These are phyloP conservation scores for Caenorhabditis sulstoni DNA, from an alignment of 2,888 invertebrate species.

Conservation along the genomic window DNA sequence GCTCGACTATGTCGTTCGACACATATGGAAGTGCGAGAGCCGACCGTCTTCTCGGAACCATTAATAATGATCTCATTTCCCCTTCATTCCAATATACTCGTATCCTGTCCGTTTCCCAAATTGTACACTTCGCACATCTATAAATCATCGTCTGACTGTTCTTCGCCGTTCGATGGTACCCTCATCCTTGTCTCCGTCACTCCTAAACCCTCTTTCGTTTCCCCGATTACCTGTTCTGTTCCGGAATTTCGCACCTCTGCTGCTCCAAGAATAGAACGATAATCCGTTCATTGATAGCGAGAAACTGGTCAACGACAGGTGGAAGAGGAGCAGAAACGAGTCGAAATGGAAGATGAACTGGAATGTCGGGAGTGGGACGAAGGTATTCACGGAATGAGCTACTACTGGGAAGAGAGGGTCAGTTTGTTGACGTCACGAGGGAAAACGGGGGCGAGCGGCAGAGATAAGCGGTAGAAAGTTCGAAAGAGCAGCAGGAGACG, in stretches of 20 bases:
- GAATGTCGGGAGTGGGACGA: neutral
- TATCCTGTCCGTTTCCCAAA: neutral
- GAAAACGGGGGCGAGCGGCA: slow-evolving; percentile 9
- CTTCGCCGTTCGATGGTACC: neutral
- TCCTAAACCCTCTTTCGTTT: slow-evolving; percentile 9
- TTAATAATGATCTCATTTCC: no score
- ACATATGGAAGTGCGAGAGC: slow-evolving; percentile 4
- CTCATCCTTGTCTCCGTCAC: slow-evolving; percentile 4
- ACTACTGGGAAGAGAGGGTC: neutral
- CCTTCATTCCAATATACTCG: no score
- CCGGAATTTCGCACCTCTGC: slow-evolving; percentile 36
- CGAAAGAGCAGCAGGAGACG: no score
- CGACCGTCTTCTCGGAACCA: no score
- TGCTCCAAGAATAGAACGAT: slow-evolving; percentile 41
- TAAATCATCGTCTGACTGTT: neutral
- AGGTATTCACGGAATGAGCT: slow-evolving; percentile 24
- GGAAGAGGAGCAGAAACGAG: neutral
- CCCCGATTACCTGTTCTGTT: slow-evolving; percentile 42
- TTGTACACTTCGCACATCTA: neutral
- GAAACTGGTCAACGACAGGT: slow-evolving; percentile 15
- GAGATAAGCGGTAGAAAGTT: no score
- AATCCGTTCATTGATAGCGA: slow-evolving; percentile 38
- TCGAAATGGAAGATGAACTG: slow-evolving; percentile 9
- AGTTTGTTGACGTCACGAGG: slow-evolving; percentile 30
- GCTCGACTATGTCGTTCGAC: neutral